phyloP scores from a whole-genome alignment of 2,797 vertebrate genomes.

The Acanthurus lineatus region DNA sequence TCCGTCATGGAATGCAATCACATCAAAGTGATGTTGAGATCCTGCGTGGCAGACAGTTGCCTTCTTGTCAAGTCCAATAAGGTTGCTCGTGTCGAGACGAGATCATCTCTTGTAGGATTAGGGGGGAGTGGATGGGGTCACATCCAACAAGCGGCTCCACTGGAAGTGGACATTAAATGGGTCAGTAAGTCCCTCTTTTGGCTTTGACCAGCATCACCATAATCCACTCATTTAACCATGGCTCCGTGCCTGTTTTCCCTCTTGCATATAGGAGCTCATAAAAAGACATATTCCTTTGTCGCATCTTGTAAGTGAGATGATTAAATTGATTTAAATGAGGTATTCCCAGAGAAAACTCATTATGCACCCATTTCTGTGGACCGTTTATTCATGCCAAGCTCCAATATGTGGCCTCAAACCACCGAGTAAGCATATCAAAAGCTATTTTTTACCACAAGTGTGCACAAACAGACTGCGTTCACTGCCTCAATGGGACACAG shows the following conservation, averaged over 20 bases:
- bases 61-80: constrained; percentile 78
- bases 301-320: constrained; percentile 65
- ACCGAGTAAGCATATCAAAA: constrained; percentile 70
- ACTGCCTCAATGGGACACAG: constrained; percentile 70
- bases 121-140: constrained; percentile 69
- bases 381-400: constrained; percentile 59
- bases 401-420: constrained; percentile 64
- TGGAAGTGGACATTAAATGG: constrained; percentile 81
- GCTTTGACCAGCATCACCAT: constrained; percentile 66
- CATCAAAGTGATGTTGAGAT: constrained; percentile 63
- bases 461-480: constrained; percentile 60
- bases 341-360: constrained; percentile 66
- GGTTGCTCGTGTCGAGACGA: constrained; percentile 62
- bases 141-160: constrained; percentile 71
- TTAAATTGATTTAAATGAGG: constrained; percentile 77
- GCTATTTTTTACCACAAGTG: constrained; percentile 61
- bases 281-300: constrained; percentile 65
- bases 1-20: constrained; percentile 55
- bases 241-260: constrained; percentile 45
- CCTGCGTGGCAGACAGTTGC: constrained; percentile 67
- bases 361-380: constrained; percentile 50
- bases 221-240: constrained; percentile 73
- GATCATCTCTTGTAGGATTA: constrained; percentile 84
- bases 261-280: constrained; percentile 50
- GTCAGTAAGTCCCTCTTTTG: constrained; percentile 77